Evolutionary conservation across 2,888 invertebrate species (phyloP).

Genomic region (Mimachlamys varia): DNA sequence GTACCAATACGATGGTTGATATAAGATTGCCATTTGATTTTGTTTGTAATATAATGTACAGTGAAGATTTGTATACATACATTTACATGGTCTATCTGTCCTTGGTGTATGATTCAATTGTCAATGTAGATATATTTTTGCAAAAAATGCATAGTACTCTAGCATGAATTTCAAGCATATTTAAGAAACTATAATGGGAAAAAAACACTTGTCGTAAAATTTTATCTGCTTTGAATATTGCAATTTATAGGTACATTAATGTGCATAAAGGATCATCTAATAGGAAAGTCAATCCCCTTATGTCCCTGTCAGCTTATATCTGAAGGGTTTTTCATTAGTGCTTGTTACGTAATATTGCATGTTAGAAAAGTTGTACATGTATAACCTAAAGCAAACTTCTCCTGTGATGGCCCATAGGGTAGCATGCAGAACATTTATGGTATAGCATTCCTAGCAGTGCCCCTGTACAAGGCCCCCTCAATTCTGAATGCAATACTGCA

Average conservation of each 20-base stretch:
- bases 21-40: background rate
- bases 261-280: background rate
- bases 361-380: background rate
- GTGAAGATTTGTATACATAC: background rate
- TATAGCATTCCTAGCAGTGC: background rate
- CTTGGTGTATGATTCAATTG: conserved; percentile 25
- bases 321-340: background rate
- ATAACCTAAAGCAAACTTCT: background rate
- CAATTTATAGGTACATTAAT: background rate
- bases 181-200: background rate
- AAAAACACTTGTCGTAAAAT: background rate
- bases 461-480: background rate
- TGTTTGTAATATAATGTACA: conserved; percentile 34
- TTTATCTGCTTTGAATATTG: conserved; percentile 31
- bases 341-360: background rate
- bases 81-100: background rate
- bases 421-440: background rate
- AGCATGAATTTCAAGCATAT: background rate
- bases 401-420: background rate
- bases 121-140: conserved; percentile 26
- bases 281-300: background rate
- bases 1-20: background rate
- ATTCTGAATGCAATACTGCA: background rate
- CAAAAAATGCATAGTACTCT: conserved; percentile 15
- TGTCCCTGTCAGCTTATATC: background rate